These are phyloP conservation scores for Orchesellides sinensis DNA, from an alignment of 2,888 invertebrate genomes.

Conservation along the genomic window DNA sequence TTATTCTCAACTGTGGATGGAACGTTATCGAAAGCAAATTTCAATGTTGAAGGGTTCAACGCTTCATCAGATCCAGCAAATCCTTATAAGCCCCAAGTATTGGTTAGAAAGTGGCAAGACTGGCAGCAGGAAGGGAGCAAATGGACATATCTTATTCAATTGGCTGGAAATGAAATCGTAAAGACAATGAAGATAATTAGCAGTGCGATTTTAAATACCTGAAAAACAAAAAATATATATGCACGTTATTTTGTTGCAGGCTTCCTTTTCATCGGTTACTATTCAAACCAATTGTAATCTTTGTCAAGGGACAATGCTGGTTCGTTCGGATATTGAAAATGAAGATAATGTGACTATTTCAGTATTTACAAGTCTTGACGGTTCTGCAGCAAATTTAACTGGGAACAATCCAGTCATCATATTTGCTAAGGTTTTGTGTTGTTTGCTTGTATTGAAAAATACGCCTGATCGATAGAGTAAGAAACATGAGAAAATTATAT, in stretches of 20 bases:
- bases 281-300: not conserved
- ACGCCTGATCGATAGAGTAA: too few species aligned
- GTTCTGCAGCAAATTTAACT: conserved; percentile 9
- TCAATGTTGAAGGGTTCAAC: not conserved
- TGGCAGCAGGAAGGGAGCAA: conserved; percentile 22
- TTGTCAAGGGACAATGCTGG: not conserved
- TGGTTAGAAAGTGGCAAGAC: conserved; percentile 13
- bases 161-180: not conserved
- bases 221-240: too few species aligned
- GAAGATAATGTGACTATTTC: conserved; percentile 14
- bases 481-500: not conserved
- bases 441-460: too few species aligned
- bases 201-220: too few species aligned
- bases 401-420: conserved; percentile 1
- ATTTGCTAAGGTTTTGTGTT: conserved; percentile 21
- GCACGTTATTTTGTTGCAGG: not conserved
- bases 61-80: not conserved
- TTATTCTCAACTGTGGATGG: conserved; percentile 19
- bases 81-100: not conserved
- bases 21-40: not conserved
- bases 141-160: conserved; percentile 12
- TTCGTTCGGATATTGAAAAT: conserved; percentile 7
- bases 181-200: too few species aligned
- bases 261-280: not conserved
- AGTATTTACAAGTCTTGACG: not conserved